These are phyloP conservation scores for Medauroidea extradentata DNA, from an alignment of 1,140 invertebrate genomes.

Conservation along the genomic window DNA sequence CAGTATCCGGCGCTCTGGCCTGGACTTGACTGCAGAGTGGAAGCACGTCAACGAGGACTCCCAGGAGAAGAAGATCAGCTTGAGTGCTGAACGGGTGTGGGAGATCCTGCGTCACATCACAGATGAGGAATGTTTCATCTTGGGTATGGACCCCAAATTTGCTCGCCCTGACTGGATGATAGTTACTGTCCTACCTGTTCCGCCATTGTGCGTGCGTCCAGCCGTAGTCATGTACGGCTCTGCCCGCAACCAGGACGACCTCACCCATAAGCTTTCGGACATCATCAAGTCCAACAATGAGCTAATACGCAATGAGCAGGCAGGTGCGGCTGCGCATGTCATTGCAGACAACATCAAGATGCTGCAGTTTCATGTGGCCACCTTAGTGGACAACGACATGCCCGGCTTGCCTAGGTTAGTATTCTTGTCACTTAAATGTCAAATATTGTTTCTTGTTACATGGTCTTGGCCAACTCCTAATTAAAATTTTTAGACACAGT, in stretches of 20 bases:
- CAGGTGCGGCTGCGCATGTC: slow-evolving; percentile 94
- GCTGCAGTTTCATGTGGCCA: slow-evolving; percentile 98
- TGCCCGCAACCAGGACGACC: slow-evolving; percentile 96
- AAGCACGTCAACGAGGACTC: slow-evolving; percentile 98
- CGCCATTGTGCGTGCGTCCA: slow-evolving; percentile 84
- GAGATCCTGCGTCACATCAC: slow-evolving; percentile 97
- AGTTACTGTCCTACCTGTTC: slow-evolving; percentile 93
- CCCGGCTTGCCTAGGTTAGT: slow-evolving; percentile 85
- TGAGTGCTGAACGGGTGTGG: slow-evolving; percentile 92
- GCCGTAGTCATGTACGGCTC: slow-evolving; percentile 99
- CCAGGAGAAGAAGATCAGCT: slow-evolving; percentile 89
- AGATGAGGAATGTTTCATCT: slow-evolving; percentile 93
- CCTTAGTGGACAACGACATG: slow-evolving; percentile 97
- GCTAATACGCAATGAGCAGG: slow-evolving; percentile 88
- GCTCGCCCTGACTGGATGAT: slow-evolving; percentile 99
- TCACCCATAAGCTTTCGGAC: slow-evolving; percentile 97
- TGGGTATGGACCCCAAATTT: slow-evolving; percentile 95
- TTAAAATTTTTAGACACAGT: too few species aligned
- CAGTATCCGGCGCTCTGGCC: slow-evolving; percentile 77
- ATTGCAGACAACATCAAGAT: slow-evolving; percentile 96
- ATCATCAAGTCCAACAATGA: slow-evolving; percentile 99
- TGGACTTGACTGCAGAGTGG: slow-evolving; percentile 96
- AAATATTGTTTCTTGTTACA: too few species aligned
- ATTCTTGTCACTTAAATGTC: background rate
- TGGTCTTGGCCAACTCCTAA: too few species aligned